phyloP scores from a whole-genome alignment of 2,113 vertebrate species.

The Kobus ellipsiprymnus region DNA sequence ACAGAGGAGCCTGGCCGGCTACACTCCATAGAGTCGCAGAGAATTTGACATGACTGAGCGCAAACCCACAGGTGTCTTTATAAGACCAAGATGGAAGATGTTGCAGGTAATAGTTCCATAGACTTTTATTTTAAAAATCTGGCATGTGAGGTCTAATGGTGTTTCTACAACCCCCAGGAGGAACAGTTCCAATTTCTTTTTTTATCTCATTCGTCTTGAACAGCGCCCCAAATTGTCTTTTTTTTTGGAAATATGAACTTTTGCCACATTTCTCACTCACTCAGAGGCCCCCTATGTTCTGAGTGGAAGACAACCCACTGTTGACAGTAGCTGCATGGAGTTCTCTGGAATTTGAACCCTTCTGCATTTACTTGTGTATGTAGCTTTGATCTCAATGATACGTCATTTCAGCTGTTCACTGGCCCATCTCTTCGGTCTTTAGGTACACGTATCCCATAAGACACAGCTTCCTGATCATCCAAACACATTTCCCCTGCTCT shows the following conservation, averaged over 20 bases:
- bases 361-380: neutral
- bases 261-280: neutral
- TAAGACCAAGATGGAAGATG: neutral
- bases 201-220: neutral
- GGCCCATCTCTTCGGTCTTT: neutral
- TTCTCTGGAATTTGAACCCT: neutral
- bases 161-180: neutral
- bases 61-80: neutral
- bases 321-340: neutral
- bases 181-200: neutral
- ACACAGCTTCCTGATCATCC: neutral
- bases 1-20: neutral
- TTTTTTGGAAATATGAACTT: neutral
- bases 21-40: neutral
- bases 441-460: neutral
- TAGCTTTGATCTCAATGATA: neutral
- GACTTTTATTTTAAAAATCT: neutral
- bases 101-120: neutral
- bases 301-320: neutral
- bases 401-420: neutral
- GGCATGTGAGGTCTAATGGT: neutral
- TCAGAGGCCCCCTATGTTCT: neutral
- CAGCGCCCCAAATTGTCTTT: neutral
- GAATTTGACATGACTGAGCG: rapidly evolving
- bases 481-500: neutral